Conservation (phyloP, 2,797 vertebrate species). For the Chromobotia macracanthus region DNA sequence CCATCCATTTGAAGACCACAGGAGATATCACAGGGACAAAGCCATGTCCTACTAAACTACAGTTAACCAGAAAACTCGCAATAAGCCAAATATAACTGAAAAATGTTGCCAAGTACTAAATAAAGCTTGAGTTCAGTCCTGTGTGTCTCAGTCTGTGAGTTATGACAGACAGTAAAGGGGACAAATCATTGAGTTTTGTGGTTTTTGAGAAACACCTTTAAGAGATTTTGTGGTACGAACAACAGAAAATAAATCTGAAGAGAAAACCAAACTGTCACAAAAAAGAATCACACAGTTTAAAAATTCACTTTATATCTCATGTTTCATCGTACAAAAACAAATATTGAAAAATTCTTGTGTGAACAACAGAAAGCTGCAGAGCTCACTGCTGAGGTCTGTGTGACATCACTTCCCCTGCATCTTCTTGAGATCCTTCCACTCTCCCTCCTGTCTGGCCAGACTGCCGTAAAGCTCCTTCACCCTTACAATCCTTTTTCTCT, state of each 20-base stretch:
- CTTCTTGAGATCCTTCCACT: slow-evolving; percentile 95
- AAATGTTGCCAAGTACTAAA: slow-evolving; percentile 63
- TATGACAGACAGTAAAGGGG: too few species aligned
- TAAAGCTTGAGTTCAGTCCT: slow-evolving; percentile 78
- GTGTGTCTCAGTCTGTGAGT: slow-evolving; percentile 36
- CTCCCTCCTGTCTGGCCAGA: slow-evolving; percentile 93
- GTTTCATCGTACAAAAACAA: not conserved
- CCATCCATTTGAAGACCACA: not conserved
- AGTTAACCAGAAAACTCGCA: slow-evolving; percentile 17
- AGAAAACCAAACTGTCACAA: slow-evolving; percentile 24
- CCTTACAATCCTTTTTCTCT: slow-evolving; percentile 92
- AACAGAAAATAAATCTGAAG: not conserved
- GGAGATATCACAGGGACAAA: not conserved
- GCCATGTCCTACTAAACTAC: slow-evolving; percentile 36
- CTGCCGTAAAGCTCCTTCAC: slow-evolving; percentile 91
- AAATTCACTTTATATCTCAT: not conserved
- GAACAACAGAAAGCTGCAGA: not conserved
- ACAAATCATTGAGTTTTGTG: not conserved
- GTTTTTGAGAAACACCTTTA: not conserved
- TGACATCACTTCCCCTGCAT: slow-evolving; percentile 79
- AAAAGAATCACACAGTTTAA: slow-evolving; percentile 25
- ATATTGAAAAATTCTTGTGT: not conserved
- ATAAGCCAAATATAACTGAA: slow-evolving; percentile 52
- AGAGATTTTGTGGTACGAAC: not conserved
- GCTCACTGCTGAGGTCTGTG: not conserved